Base-by-base conservation (phyloP, 1,140 invertebrate genomes). In the Pygmarrhopalites habei region DNA sequence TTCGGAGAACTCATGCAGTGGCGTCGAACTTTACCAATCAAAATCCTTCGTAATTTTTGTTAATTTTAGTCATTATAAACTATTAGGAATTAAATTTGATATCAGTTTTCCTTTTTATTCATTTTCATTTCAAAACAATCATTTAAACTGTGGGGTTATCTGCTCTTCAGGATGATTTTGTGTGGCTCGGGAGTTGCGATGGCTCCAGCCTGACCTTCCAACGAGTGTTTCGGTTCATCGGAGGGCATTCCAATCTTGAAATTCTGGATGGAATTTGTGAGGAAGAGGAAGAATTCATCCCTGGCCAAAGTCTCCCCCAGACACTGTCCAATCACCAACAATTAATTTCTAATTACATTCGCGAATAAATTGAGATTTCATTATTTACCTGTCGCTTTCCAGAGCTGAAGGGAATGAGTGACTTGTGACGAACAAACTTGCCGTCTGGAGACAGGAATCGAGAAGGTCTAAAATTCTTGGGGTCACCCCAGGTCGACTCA, bases 231-330 rank as follows among this genome's bases (percentile, higher is more conserved):
- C 26, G 68, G 56, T 52, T 75, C 23, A 35, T 73, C 77, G 1
- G 75, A 70, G 17, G 76, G 68, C 7, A 75, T 73, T 29, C 69
- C 46, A 39, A 77, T 77, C 21, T 72, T 73, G 62, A 76, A 80
- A 21, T 72, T 72, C 70, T 88, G 85, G 59, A 90, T 74, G 15
- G 90, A 78, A 4, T 82, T 80, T 1, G 82, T 78, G 56, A 90
- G 84, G 44, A 87, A 81, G 17, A 88, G 76, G 71, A 90, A 90
- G 1, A 88, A 71, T 62, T 86, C 86, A 1, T 81, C 81, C 58
- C 79, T 82, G 0, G 87, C 88, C 41, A 91, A 74, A 1, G 82
- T 76, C 74, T 90, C 86, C 1, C 88, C 89, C 0, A 87, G 80
- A 72, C 89, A 92, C 47, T 85, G 82, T n/a, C 5, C 10, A 41